phyloP scores from a whole-genome alignment of 2,113 vertebrate genomes.

The Etheostoma spectabile region DNA sequence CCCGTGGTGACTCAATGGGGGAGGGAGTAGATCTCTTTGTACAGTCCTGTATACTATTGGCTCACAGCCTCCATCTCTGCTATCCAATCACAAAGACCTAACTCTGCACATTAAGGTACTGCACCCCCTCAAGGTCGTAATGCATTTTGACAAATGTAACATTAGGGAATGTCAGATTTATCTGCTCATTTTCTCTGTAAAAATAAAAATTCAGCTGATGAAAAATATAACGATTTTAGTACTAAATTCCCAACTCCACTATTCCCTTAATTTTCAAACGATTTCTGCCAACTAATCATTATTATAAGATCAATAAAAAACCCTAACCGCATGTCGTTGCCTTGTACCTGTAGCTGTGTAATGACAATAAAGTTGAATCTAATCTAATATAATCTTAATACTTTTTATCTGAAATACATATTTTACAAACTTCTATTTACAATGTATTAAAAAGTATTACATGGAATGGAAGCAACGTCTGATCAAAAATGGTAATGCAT shows the following conservation, averaged over 20 bases:
- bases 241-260: neutral
- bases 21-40: constrained; percentile 46
- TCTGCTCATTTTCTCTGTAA: neutral
- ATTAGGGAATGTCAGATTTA: neutral
- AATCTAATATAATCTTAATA: too few relatives aligned
- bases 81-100: constrained; percentile 66
- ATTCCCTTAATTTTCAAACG: neutral
- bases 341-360: too few relatives aligned
- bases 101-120: neutral
- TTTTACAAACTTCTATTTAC: too few relatives aligned
- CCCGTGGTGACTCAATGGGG: constrained; percentile 11
- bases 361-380: too few relatives aligned
- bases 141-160: neutral
- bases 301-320: neutral
- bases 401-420: neutral
- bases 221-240: neutral
- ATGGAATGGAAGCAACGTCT: neutral
- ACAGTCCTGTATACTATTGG: constrained; percentile 33
- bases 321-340: too few relatives aligned
- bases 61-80: constrained; percentile 6
- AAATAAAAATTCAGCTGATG: neutral
- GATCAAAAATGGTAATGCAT: neutral
- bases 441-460: too few relatives aligned
- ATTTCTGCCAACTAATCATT: neutral
- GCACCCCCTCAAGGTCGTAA: neutral